Evolutionary conservation across 2,113 vertebrate genomes (phyloP), one percentile per base, ranked within the genome.

Genomic region (Cebidichthys violaceus): DNA sequence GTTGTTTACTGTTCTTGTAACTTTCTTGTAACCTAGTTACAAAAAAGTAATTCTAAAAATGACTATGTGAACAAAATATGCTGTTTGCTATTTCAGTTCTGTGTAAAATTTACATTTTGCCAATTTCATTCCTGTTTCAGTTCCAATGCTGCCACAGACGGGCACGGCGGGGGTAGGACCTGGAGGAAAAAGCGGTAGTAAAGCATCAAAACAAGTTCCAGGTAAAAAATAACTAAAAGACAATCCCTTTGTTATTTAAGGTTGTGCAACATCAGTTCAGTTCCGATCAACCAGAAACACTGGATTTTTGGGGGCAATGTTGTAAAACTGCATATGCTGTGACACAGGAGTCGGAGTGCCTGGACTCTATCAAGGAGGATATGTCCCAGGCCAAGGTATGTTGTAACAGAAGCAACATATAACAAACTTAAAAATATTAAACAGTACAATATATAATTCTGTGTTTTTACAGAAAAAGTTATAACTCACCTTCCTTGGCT

Each of bases 361-460:
- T 57, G 94, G 94, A 81, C 90, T 93, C 18, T 93, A 94, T 81
- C 94, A 94, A 84, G 94, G 94, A 70, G 92, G 94, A 86, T 91
- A 86, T 65, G 82, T 92, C 17, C 94, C 92, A 61, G 85, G 91
- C 31, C 91, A 92, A 90, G 93, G 94, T 92, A 62, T 75, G 72
- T 66, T 70, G 20, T 27, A 50, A 61, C 17, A 70, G 6, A 54
- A 31, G 2, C 33, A 27, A 65, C 4, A 59, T 27, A 35, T 31
- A 35, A 11, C 6, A 37, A 47, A 77, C 1, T 27, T 3, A 39
- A 7, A 14, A 22, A 15, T 10, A 39, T 35, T 18, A 41, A 52
- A 33, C 3, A 70, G 61, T 31, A 61, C 6, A 52, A 52, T n/a
- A 31, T 9, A 55, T 29, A 3, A 54, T 60, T 70, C 5, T 0